Conservation (phyloP, 1,140 invertebrate species). For the Stegodyphus dumicola region DNA sequence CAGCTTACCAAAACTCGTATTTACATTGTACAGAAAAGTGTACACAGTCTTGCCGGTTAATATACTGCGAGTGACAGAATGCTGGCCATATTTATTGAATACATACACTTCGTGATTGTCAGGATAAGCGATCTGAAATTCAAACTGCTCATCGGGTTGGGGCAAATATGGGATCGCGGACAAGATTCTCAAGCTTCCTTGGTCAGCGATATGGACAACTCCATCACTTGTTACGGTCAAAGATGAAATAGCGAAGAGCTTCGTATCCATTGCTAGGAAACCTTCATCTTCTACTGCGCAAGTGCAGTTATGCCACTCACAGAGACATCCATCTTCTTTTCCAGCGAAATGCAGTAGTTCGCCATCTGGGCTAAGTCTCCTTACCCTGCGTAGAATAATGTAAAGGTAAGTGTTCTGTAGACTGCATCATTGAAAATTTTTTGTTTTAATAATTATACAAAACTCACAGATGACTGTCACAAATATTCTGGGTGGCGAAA, state of each 20-base stretch:
- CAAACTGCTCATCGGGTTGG: conserved; percentile 78
- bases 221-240: conserved; percentile 94
- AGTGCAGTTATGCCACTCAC: conserved; percentile 62
- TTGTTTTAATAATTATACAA: no score
- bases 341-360: conserved; percentile 92
- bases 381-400: conserved; percentile 70
- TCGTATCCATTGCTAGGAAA: conserved; percentile 67
- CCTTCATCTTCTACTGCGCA: conserved; percentile 53
- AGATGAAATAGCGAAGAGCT: conserved; percentile 94
- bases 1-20: conserved; percentile 94
- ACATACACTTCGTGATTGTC: conserved; percentile 96
- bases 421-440: no score
- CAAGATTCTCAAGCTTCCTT: conserved; percentile 84
- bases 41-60: conserved; percentile 91
- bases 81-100: conserved; percentile 96
- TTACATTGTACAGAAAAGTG: conserved; percentile 94
- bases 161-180: conserved; percentile 92
- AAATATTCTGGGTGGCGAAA: no score
- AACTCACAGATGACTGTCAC: no score
- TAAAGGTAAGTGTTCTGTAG: background rate
- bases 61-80: conserved; percentile 91
- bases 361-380: conserved; percentile 91
- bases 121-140: conserved; percentile 94
- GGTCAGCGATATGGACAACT: conserved; percentile 93
- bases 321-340: conserved; percentile 66